Evolutionary conservation across 2,797 vertebrate genomes (phyloP).

Genomic region (Sebastes iracundus): DNA sequence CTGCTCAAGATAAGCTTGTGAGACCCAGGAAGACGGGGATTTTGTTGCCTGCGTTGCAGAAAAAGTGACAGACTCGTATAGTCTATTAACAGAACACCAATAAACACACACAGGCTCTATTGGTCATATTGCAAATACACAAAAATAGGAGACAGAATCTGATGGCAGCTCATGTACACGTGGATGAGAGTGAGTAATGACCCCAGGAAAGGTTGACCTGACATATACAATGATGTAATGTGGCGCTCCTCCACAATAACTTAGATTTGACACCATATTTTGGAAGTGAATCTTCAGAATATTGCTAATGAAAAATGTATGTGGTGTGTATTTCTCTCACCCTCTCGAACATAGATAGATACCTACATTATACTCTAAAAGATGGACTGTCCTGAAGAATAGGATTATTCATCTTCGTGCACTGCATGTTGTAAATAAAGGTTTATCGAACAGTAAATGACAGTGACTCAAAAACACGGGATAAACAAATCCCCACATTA

Average conservation of each 20-base stretch:
- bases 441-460: neutral
- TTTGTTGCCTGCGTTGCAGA: constrained; percentile 82
- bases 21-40: constrained; percentile 82
- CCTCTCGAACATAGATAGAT: neutral
- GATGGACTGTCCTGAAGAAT: neutral
- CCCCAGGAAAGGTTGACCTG: neutral
- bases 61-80: constrained; percentile 40
- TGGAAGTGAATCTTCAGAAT: neutral
- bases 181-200: constrained; percentile 14
- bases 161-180: constrained; percentile 7
- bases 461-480: neutral
- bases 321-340: neutral
- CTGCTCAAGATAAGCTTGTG: constrained; percentile 38
- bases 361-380: neutral
- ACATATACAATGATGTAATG: constrained; percentile 12
- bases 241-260: neutral
- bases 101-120: constrained; percentile 40
- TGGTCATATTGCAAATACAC: constrained; percentile 65
- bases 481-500: constrained; percentile 16
- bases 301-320: neutral
- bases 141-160: constrained; percentile 40
- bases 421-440: neutral
- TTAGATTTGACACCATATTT: neutral
- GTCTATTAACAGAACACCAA: constrained; percentile 46
- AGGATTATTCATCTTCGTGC: neutral